Base-by-base conservation (phyloP, 2,113 vertebrate genomes). In the Pituophis catenifer region DNA sequence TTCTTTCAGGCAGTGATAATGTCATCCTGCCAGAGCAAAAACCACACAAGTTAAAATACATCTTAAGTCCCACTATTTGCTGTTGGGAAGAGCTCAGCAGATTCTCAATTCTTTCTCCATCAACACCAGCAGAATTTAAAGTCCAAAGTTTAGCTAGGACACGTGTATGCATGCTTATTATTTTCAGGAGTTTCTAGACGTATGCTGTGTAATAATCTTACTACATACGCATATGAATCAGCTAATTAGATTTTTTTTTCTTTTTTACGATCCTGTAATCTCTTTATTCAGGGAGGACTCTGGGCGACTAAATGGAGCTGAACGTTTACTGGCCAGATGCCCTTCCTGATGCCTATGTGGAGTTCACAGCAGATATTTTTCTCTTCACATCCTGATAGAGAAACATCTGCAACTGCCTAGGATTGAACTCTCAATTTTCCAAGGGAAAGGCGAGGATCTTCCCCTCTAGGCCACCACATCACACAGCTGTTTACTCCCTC, bases 191-290 rank as follows among this genome's bases (percentile, higher is more conserved):
- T 44, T 86, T 48, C 70, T n/a, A 75, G 89, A 53, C 75, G 1
- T 12, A 59, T 44, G 19, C 50, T 58, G 33, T 59, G 12, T 53
- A 86, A 29, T 38, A 5, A 90, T 50, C 24, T 59, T 54, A 53
- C 3, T 54, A 53, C 3, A 13, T 54, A 50, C 53, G 29, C n/a
- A 70, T 94, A 59, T 87, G 89, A 50, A 89, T 90, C 48, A n/a
- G 90, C 38, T 94, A 93, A 62, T 54, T n/a, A 50, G 1, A 88
- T 26, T 94, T 92, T 94, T 48, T 93, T 15, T 3, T 55, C 90
- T 86, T 89, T 62, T 33, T 33, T 70, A 70, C 12, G 5, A 70
- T 1, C 29, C 29, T 70, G 29, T 15, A n/a, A 70, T 70, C 29
- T 70, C 62, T 70, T 70, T n/a, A n/a, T 70, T n/a, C 29, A 70